Evolutionary conservation across 2,797 vertebrate genomes (phyloP).

Genomic region (Antennarius maculatus): DNA sequence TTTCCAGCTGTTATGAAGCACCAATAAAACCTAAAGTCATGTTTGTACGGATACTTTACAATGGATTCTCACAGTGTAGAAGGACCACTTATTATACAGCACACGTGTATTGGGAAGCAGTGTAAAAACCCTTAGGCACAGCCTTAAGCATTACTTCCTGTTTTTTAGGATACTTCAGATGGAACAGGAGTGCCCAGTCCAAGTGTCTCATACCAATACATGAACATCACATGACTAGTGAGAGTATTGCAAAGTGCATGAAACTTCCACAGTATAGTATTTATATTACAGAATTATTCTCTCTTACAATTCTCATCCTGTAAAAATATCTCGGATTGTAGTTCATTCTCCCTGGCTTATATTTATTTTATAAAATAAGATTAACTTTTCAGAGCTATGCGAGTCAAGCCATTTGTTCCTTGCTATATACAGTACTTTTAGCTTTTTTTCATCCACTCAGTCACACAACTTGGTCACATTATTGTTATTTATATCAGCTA

Average conservation of each 20-base stretch:
- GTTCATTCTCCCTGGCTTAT: neutral
- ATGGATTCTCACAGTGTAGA: constrained; percentile 6
- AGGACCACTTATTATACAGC: constrained; percentile 30
- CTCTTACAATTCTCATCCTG: too few relatives aligned
- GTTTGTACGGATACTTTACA: too few relatives aligned
- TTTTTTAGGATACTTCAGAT: constrained; percentile 38
- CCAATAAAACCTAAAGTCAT: neutral
- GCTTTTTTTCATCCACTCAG: neutral
- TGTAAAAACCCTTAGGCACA: constrained; percentile 47
- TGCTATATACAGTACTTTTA: constrained; percentile 3
- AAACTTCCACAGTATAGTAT: neutral
- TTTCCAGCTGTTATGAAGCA: constrained; percentile 4
- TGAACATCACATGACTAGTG: constrained; percentile 10
- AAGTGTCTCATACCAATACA: constrained; percentile 18
- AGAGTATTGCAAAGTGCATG: neutral
- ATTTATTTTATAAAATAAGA: constrained; percentile 3
- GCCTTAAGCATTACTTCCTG: constrained; percentile 51
- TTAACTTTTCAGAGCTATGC: neutral
- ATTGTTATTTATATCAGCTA: constrained; percentile 6
- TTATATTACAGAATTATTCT: too few relatives aligned
- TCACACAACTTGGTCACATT: constrained; percentile 41
- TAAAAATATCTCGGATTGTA: neutral
- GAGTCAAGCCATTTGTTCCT: neutral
- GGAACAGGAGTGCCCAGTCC: neutral
- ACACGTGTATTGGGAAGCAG: constrained; percentile 35